These are phyloP conservation scores for Aurelia sp. DNA, from an alignment of 30 jellyfish, hydroid and myxozoan genomes.

Conservation along the genomic window DNA sequence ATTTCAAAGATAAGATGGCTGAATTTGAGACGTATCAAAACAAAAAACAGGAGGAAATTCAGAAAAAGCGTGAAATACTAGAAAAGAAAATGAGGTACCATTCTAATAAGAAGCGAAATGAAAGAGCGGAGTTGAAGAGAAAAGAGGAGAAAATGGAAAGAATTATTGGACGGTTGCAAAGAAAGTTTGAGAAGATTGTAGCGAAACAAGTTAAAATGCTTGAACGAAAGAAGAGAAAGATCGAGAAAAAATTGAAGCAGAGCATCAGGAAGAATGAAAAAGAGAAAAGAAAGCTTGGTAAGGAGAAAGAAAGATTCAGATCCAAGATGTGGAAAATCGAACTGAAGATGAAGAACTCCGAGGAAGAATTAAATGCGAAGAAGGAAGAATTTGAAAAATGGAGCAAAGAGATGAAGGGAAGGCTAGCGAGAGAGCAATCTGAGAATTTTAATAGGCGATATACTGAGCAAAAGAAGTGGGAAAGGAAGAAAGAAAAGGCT, in stretches of 20 bases:
- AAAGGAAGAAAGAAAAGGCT: slow-evolving; percentile 11
- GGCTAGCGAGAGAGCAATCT: slow-evolving; percentile 30
- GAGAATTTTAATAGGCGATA: slow-evolving; percentile 13
- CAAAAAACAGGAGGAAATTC: slow-evolving; percentile 8
- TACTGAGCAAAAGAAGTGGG: slow-evolving; percentile 37
- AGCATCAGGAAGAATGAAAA: slow-evolving; percentile 8
- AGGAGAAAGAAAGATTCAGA: slow-evolving; percentile 1
- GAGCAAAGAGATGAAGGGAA: slow-evolving; percentile 28
- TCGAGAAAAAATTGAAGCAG: slow-evolving; percentile 7
- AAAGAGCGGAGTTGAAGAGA: neutral
- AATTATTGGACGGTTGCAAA: slow-evolving; percentile 9
- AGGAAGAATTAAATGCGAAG: slow-evolving; percentile 10
- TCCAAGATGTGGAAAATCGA: neutral
- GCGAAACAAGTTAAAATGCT: slow-evolving; percentile 19
- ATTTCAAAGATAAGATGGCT: slow-evolving; percentile 4
- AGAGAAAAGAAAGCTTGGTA: slow-evolving; percentile 18
- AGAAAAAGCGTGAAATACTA: slow-evolving; percentile 16
- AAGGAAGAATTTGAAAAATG: slow-evolving; percentile 39
- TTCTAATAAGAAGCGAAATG: slow-evolving; percentile 30
- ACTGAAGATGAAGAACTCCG: neutral
- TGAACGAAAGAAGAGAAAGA: slow-evolving; percentile 24
- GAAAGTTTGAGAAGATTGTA: slow-evolving; percentile 14
- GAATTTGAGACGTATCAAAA: slow-evolving; percentile 11
- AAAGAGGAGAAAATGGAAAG: slow-evolving; percentile 33
- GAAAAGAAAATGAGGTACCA: slow-evolving; percentile 51